Percentiles rank a stretch among this genome's conserved stretches.
These are phyloP conservation scores for Cataglyphis hispanica DNA, from an alignment of 1,140 invertebrate genomes.

Conservation along the genomic window DNA sequence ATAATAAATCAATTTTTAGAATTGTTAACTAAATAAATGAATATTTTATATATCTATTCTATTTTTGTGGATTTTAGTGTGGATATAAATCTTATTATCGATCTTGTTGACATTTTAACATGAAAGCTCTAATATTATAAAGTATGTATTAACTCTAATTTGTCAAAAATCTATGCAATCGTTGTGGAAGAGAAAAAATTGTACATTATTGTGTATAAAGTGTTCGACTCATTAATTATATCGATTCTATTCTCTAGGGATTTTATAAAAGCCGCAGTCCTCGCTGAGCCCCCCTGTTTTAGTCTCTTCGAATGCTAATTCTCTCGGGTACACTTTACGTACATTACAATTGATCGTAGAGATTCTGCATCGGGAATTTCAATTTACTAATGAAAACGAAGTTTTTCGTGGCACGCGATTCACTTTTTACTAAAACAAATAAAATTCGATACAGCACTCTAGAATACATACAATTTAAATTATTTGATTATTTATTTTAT, in stretches of 20 bases:
- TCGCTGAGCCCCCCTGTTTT: neutral
- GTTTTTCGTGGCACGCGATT: neutral
- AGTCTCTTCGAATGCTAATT: constrained; percentile 23
- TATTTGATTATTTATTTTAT: neutral
- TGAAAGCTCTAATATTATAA: neutral
- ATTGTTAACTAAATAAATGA: neutral
- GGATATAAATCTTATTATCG: neutral
- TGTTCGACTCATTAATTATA: constrained; percentile 25
- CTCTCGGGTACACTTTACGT: neutral
- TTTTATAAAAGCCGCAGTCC: neutral
- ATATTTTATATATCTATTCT: neutral
- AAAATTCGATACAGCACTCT: neutral
- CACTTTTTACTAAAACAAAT: constrained; percentile 22
- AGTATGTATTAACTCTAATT: neutral
- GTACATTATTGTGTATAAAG: neutral
- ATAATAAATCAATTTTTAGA: neutral
- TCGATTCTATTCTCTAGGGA: constrained; percentile 9
- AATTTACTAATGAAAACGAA: constrained; percentile 13
- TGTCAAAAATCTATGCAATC: neutral
- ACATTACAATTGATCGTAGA: constrained; percentile 5
- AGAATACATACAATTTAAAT: neutral
- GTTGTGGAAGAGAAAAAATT: neutral
- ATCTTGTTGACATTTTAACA: neutral
- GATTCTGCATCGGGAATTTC: neutral
- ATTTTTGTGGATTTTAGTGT: neutral